Base-by-base conservation (phyloP, 2,888 invertebrate species). In the Taenaris catops region DNA sequence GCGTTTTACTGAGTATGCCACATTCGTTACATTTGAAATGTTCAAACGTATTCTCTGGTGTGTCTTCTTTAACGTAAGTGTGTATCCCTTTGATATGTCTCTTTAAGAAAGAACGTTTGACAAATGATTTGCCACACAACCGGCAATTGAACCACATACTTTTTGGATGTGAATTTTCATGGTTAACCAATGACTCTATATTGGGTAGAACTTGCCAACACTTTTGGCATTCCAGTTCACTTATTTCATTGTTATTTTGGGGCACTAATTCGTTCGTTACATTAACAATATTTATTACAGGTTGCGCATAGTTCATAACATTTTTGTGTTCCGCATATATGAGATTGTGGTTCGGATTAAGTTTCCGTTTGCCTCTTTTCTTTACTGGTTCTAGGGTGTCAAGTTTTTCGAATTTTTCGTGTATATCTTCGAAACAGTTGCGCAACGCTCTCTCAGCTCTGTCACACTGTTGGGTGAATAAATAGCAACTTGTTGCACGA, bases 391-490 rank as follows among this genome's bases (percentile, higher is more conserved):
- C 73, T 8, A 83, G 5, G 0, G 83, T 69, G 35, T 86, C 84
- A 1, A 84, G 49, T 33, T 78, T 83, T 1, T 61, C 54, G n/a
- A 73, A 39, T 44, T 83, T 83, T 0, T 70, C 68, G n/a, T 67
- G 57, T 16, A 84, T 66, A 26, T 86, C 81, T 21, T 74, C 68
- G 3, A 84, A 72, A 34, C 72, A 86, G 49, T 84, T 80, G 0
- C 54, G 51, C 18, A 86, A 38, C 0, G 84, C 81, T 27, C 83
- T 41, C 19, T 74, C 79, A 0, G 80, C 51, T 38, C 58, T 58
- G 21, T 84, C 80, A 36, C 81, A 83, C 24, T 83, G 81, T 31
- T 86, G 84, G 0, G 68, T 58, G 37, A 84, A 84, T 5, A 84
- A 48, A 33, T 84, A 86, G 3, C 75, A 63, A 1, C 51, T 61